Conservation (phyloP, 2,797 vertebrate species). For the Chromis chromis region DNA sequence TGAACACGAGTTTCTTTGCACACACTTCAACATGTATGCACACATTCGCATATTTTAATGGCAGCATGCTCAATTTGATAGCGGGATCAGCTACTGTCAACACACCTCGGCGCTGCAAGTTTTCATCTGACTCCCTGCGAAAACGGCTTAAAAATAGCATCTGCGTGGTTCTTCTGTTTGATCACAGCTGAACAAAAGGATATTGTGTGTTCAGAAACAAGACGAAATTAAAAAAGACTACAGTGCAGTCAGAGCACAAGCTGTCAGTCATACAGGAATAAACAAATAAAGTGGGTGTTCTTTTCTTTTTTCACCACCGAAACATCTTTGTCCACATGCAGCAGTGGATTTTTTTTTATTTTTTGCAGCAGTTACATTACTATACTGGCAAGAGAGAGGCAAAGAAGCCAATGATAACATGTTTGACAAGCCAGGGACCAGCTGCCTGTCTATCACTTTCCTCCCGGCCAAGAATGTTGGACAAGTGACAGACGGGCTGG, state of each 20-base stretch:
- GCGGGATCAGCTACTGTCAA: conserved; percentile 43
- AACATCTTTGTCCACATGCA: conserved; percentile 6
- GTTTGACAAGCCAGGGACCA: conserved; percentile 57
- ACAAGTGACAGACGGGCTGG: conserved; percentile 65
- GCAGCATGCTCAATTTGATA: conserved; percentile 21
- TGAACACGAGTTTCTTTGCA: conserved; percentile 3
- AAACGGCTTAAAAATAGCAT: conserved; percentile 51
- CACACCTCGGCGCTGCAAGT: conserved; percentile 39
- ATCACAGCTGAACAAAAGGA: conserved; percentile 32
- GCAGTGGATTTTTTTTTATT: neutral
- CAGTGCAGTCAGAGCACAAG: conserved; percentile 6
- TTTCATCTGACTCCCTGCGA: conserved; percentile 39
- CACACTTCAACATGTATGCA: conserved; percentile 32
- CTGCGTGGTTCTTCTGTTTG: conserved; percentile 22
- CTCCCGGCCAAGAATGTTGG: conserved; percentile 45
- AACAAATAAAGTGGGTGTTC: conserved; percentile 31
- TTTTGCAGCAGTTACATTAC: conserved; percentile 1
- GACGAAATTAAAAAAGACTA: conserved; percentile 14
- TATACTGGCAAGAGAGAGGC: conserved; percentile 15
- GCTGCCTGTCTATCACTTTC: conserved; percentile 60
- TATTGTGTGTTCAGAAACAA: neutral
- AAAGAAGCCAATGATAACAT: conserved; percentile 50
- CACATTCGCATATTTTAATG: conserved; percentile 37
- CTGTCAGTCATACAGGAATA: conserved; percentile 16
- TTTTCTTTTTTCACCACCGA: neutral